Conservation (phyloP, 2,797 vertebrate species). For the Morelia viridis region DNA sequence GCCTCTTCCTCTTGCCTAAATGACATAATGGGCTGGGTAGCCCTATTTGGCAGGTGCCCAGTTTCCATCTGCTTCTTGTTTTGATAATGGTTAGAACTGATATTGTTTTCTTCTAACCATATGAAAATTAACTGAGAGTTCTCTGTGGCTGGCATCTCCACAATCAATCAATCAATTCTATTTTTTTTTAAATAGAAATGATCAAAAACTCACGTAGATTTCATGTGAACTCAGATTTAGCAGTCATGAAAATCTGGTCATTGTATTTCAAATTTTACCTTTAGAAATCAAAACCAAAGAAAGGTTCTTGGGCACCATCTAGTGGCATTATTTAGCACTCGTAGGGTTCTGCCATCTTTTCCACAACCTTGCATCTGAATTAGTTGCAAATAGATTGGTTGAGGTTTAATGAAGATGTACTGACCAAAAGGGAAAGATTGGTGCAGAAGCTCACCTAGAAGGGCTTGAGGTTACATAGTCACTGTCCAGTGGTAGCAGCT, state of each 20-base stretch:
- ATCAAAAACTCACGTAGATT: background rate
- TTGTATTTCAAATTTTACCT: background rate
- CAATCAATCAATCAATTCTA: background rate
- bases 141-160: background rate
- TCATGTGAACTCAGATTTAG: background rate
- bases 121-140: background rate
- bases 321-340: background rate
- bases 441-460: background rate
- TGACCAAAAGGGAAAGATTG: background rate
- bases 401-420: background rate
- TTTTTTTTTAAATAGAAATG: background rate
- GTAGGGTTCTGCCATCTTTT: background rate
- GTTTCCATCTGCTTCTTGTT: background rate
- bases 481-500: background rate
- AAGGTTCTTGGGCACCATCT: background rate
- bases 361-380: slow-evolving; percentile 27
- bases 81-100: background rate
- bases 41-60: background rate
- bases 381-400: slow-evolving; percentile 11
- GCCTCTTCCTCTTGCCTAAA: background rate
- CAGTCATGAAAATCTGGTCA: background rate
- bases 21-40: background rate
- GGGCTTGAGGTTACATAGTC: background rate
- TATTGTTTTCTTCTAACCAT: background rate
- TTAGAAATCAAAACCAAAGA: background rate